These are phyloP conservation scores for Ciconia boyciana DNA, from an alignment of 2,113 vertebrate genomes.

Conservation along the genomic window DNA sequence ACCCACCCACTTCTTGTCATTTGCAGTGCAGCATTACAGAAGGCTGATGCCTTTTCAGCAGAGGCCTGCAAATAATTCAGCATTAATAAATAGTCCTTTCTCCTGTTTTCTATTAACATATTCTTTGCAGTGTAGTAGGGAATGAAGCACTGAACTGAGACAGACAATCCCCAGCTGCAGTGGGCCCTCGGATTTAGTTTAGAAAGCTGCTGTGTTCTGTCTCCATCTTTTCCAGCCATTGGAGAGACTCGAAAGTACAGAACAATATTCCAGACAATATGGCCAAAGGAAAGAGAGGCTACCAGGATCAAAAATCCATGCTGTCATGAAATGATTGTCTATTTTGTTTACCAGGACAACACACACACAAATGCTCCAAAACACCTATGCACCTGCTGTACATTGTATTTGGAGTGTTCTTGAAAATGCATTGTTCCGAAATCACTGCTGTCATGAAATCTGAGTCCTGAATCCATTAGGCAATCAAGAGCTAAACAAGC, in stretches of 20 bases:
- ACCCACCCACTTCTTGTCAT: not conserved
- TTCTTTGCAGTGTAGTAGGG: not conserved
- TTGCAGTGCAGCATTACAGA: not conserved
- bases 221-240: not conserved
- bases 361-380: not conserved
- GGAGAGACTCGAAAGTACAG: not conserved
- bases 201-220: not conserved
- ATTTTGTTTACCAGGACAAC: not conserved
- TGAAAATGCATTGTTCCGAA: not conserved
- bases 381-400: not conserved
- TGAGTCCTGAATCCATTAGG: not conserved
- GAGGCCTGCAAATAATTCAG: not conserved
- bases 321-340: not conserved
- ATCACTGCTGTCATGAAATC: not conserved
- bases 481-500: not conserved
- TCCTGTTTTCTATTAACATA: not conserved
- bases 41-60: not conserved
- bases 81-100: not conserved
- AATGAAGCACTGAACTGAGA: not conserved
- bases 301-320: not conserved
- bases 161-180: not conserved
- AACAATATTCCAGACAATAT: not conserved
- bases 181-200: not conserved
- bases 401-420: not conserved
- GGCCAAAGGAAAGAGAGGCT: not conserved